Evolutionary conservation across 2,113 vertebrate genomes (phyloP), one percentile per base, ranked within the genome.

Genomic region (Beaufortia kweichowensis): DNA sequence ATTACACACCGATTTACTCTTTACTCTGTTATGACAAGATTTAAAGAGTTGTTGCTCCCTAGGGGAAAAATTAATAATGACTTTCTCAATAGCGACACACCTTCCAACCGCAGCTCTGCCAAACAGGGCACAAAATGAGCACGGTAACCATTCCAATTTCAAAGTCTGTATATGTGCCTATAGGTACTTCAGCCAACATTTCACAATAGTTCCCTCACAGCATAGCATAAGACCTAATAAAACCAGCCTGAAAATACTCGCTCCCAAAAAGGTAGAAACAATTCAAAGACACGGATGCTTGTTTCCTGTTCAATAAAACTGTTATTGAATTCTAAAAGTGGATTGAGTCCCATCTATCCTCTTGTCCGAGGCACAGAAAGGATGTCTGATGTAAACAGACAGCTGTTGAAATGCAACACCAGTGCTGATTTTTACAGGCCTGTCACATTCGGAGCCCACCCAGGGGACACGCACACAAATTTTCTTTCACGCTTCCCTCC

Each of bases 371-470:
- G 14, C 26, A 56, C 57, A 81, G 53, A 60, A 50, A 78, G 69
- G 70, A 71, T 50, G 57, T 68, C 39, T 78, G 76, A 78, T 72
- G 76, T 64, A 76, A 76, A 76, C 61, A 71, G 76, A 81, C 79
- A 83, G 76, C 71, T 76, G 81, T 26, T 76, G 81, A 78, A 82
- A 82, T 76, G 65, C 43, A 48, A 71, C 66, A 71, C 69, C 53
- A 55, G 66, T 59, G 43, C 77, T 76, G 77, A 46, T 76, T 82
- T 81, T 82, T 64, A 82, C 65, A 79, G 71, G 57, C 70, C 68
- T 71, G 59, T 74, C 64, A 70, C 77, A 79, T 56, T 74, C 72
- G 39, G 60, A 50, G 61, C 66, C 76, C 81, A 76, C 77, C 72
- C 81, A 66, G 33, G 77, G 72, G 65, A 78, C 57, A 29, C 48